Evolutionary conservation across 2,113 vertebrate species (phyloP).

Genomic region (Plotosus lineatus): DNA sequence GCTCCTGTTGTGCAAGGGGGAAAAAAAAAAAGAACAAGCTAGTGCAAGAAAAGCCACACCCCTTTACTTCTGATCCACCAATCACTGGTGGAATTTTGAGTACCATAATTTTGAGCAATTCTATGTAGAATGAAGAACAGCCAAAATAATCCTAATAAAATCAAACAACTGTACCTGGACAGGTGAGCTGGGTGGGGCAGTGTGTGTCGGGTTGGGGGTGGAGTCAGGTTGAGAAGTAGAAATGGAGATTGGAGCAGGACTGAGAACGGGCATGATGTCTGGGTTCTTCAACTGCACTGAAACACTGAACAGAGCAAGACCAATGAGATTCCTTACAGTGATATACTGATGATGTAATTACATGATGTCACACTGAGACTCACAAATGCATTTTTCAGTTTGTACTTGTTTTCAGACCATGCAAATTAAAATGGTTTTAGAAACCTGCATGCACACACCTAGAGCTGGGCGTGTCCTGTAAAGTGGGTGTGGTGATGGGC

Average conservation of each 20-base stretch:
- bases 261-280: conserved; percentile 33
- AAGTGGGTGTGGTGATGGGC: conserved; percentile 3
- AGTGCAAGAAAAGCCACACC: neutral
- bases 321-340: neutral
- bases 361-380: neutral
- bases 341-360: neutral
- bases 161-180: conserved; percentile 56
- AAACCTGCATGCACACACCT: conserved; percentile 33
- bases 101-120: no score
- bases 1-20: conserved; percentile 74
- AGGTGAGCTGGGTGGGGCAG: conserved; percentile 27
- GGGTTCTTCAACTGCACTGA: conserved; percentile 13
- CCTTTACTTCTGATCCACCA: neutral
- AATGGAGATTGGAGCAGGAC: conserved; percentile 1
- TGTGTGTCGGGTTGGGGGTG: conserved; percentile 36
- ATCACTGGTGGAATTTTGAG: neutral
- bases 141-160: neutral
- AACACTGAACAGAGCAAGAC: conserved; percentile 9
- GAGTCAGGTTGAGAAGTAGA: conserved; percentile 47
- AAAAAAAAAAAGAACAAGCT: neutral
- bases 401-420: neutral
- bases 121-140: no score
- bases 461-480: conserved; percentile 5
- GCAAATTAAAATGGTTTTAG: neutral
- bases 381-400: neutral